phyloP scores from a whole-genome alignment of 2,797 vertebrate genomes.

The Mareca penelope region DNA sequence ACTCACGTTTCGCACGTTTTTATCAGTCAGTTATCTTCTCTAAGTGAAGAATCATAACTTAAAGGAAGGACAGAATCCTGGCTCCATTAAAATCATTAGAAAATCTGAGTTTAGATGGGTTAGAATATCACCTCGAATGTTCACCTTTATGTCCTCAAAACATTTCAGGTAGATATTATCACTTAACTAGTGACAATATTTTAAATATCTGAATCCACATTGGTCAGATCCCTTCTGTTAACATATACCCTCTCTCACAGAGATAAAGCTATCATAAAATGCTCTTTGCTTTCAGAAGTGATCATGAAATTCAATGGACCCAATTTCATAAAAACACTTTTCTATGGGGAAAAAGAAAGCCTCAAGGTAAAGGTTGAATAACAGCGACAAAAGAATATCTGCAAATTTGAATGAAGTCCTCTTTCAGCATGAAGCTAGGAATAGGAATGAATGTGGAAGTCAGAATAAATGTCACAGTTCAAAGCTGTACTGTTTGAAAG shows the following conservation, averaged over 20 bases:
- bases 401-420: constrained; percentile 71
- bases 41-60: neutral
- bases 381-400: constrained; percentile 67
- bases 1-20: neutral
- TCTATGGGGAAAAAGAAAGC: constrained; percentile 48
- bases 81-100: neutral
- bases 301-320: constrained; percentile 57
- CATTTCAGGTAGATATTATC: neutral
- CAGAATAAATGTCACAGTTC: constrained; percentile 76
- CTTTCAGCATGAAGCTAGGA: constrained; percentile 37
- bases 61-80: neutral
- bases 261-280: constrained; percentile 50
- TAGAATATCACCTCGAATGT: neutral
- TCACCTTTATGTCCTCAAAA: neutral
- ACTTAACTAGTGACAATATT: neutral
- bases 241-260: neutral
- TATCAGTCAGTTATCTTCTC: neutral
- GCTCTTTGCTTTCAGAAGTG: constrained; percentile 48
- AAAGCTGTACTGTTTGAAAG: constrained; percentile 42
- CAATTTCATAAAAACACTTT: constrained; percentile 42
- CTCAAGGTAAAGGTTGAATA: constrained; percentile 65
- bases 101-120: neutral
- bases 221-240: neutral
- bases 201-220: neutral
- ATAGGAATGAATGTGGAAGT: constrained; percentile 51